Evolutionary conservation across 2,888 invertebrate species (phyloP).

Genomic region (Cryptocheilus praepositus): DNA sequence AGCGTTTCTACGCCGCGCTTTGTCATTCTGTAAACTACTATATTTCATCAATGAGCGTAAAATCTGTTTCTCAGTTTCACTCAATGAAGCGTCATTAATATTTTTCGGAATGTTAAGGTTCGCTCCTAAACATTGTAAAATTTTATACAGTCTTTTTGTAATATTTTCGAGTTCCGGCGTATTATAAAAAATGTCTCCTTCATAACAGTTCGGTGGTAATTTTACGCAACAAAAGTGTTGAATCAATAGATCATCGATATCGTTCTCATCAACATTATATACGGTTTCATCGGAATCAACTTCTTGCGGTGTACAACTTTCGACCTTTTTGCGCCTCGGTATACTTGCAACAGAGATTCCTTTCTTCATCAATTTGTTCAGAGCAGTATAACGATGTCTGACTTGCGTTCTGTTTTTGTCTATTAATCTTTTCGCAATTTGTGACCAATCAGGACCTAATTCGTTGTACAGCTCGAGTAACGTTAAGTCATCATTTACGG

Average conservation of each 20-base stretch:
- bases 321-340: conserved; percentile 15
- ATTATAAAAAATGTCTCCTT: conserved; percentile 69
- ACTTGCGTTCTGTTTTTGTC: conserved; percentile 79
- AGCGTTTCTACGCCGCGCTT: not conserved
- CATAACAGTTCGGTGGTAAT: conserved; percentile 59
- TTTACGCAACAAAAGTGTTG: conserved; percentile 49
- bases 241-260: conserved; percentile 61
- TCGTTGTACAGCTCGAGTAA: conserved; percentile 76
- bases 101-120: conserved; percentile 54
- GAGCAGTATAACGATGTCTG: conserved; percentile 79
- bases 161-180: conserved; percentile 70
- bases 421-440: conserved; percentile 76
- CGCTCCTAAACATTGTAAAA: conserved; percentile 64
- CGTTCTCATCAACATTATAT: not conserved
- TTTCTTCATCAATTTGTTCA: conserved; percentile 56
- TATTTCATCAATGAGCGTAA: conserved; percentile 39
- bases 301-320: not conserved
- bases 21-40: not conserved
- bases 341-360: conserved; percentile 25
- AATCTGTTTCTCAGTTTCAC: conserved; percentile 58
- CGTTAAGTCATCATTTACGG: conserved; percentile 79
- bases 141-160: conserved; percentile 72
- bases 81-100: conserved; percentile 44
- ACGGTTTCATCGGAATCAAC: not conserved
- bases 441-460: conserved; percentile 77